Conservation (phyloP, 2,113 vertebrate species). For the Cranoglanis bouderius region DNA sequence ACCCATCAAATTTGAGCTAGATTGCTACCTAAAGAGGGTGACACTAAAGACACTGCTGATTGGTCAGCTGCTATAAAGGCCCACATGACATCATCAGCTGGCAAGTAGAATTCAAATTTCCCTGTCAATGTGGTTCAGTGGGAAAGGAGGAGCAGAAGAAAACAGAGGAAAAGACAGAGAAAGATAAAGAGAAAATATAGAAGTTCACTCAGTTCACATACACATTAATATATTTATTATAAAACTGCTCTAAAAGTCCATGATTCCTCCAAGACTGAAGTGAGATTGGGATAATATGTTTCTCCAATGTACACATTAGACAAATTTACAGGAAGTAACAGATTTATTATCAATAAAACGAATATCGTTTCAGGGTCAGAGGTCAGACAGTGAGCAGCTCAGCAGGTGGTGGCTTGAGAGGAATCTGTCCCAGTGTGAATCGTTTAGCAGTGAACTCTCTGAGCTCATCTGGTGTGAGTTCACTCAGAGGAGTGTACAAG, state of each 20-base stretch:
- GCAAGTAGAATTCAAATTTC: not conserved
- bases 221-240: not conserved
- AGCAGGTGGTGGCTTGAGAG: slow-evolving; percentile 78
- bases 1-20: not conserved
- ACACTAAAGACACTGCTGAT: not conserved
- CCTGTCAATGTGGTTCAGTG: not conserved
- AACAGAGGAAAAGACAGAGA: not conserved
- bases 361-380: too few species aligned
- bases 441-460: slow-evolving; percentile 81
- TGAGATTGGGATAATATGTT: too few species aligned
- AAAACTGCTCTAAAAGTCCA: not conserved
- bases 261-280: not conserved
- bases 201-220: not conserved
- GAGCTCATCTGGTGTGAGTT: slow-evolving; percentile 82
- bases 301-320: not conserved
- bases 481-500: slow-evolving; percentile 78
- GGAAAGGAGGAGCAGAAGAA: not conserved
- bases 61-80: not conserved
- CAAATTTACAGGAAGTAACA: not conserved
- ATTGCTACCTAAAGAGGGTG: not conserved
- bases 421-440: slow-evolving; percentile 83
- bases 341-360: not conserved
- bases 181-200: not conserved
- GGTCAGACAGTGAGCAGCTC: slow-evolving; percentile 74
- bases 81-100: not conserved